A percentile compares a stretch with the other conserved stretches of the same genome.
Evolutionary conservation across 2,113 vertebrate genomes (phyloP).

Genomic region (Harpagus bidentatus): DNA sequence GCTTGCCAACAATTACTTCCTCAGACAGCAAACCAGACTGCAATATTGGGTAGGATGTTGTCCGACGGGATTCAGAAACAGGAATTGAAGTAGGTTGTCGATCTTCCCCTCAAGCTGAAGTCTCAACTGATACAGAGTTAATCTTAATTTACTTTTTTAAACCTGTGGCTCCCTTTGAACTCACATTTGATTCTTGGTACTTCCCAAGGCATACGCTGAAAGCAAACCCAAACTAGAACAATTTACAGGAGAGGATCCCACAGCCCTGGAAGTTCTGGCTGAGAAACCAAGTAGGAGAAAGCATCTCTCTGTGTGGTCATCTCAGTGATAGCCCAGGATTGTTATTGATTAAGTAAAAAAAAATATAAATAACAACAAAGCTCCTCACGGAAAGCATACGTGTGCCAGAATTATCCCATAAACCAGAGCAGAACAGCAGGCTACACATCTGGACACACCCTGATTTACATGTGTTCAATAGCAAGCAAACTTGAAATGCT

Average conservation of each 20-base stretch:
- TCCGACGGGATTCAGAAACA: not conserved
- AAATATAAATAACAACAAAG: not conserved
- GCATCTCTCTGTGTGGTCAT: not conserved
- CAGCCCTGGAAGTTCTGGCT: not conserved
- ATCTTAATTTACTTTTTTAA: not conserved
- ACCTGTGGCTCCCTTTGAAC: not conserved
- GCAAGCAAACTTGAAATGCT: not conserved
- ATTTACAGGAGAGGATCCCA: not conserved
- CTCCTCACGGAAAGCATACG: not conserved
- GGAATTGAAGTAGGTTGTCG: not conserved
- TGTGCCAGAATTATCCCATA: not conserved
- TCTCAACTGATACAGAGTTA: not conserved
- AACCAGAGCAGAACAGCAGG: not conserved
- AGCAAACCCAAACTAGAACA: not conserved
- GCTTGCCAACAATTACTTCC: not conserved
- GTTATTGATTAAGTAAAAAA: not conserved
- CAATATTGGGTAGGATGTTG: not conserved
- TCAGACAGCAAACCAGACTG: not conserved
- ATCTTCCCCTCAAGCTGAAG: not conserved
- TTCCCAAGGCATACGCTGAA: not conserved
- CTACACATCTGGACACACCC: not conserved
- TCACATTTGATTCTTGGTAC: not conserved
- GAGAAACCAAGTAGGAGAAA: not conserved
- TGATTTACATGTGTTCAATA: not conserved
- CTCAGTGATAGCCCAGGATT: not conserved